Evolutionary conservation across 2,113 vertebrate species (phyloP).

Genomic region (Barnardius zonarius): DNA sequence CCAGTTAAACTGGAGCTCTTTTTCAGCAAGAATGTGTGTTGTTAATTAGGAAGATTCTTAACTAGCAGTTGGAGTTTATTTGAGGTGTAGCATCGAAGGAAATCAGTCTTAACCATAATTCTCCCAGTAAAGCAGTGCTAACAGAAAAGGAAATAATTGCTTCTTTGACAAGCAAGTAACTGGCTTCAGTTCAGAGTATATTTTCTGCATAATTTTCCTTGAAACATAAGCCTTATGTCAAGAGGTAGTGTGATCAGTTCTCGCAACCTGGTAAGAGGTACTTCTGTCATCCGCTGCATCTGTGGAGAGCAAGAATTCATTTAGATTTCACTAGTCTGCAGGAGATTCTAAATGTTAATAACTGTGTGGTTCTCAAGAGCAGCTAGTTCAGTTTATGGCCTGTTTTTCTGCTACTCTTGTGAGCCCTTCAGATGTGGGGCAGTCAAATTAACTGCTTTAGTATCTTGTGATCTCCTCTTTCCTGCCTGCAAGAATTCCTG

Average conservation of each 20-base stretch:
- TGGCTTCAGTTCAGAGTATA: neutral
- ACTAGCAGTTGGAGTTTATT: neutral
- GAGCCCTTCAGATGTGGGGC: neutral
- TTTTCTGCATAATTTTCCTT: neutral
- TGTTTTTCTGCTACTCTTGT: neutral
- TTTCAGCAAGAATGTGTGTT: neutral
- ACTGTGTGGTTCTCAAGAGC: neutral
- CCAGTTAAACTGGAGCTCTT: neutral
- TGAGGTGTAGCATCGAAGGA: neutral
- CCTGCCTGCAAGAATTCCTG: neutral
- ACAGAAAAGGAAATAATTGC: neutral
- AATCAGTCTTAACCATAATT: neutral
- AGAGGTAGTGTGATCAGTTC: neutral
- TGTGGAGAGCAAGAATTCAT: neutral
- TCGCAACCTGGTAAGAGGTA: neutral
- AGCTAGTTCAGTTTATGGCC: neutral
- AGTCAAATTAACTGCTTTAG: neutral
- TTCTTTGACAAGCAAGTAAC: neutral
- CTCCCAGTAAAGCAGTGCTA: neutral
- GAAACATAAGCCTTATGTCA: neutral
- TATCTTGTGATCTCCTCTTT: neutral
- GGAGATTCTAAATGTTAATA: neutral
- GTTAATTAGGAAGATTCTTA: neutral
- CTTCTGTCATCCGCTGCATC: neutral
- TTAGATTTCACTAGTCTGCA: neutral